These are phyloP conservation scores for Drosophila fulvimacula DNA, from an alignment of 2,888 invertebrate genomes.

Conservation along the genomic window DNA sequence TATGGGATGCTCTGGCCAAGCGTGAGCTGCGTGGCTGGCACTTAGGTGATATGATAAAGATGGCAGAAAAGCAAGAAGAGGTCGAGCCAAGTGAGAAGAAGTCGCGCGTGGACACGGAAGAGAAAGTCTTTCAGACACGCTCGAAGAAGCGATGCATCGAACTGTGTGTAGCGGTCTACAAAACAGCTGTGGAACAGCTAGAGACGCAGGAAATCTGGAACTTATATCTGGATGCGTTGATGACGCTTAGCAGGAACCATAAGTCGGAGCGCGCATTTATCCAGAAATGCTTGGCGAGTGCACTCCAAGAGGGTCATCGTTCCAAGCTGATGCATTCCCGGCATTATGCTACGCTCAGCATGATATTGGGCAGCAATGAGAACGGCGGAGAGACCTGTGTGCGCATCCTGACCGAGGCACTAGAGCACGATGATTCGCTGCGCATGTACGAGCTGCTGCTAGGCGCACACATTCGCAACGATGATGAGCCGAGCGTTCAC, in stretches of 20 bases:
- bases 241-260: conserved; percentile 86
- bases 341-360: conserved; percentile 84
- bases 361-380: conserved; percentile 58
- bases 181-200: conserved; percentile 85
- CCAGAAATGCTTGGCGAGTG: conserved; percentile 85
- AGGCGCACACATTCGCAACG: conserved; percentile 84
- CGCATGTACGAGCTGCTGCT: conserved; percentile 86
- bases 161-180: conserved; percentile 85
- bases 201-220: conserved; percentile 86
- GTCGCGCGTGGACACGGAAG: conserved; percentile 10
- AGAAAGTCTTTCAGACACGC: conserved; percentile 60
- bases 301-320: conserved; percentile 86
- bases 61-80: conserved; percentile 35
- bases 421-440: conserved; percentile 83
- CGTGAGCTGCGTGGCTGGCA: conserved; percentile 86
- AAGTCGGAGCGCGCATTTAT: conserved; percentile 85
- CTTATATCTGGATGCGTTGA: conserved; percentile 86
- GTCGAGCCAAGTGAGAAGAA: conserved; percentile 47
- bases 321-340: conserved; percentile 85
- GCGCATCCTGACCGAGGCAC: conserved; percentile 83
- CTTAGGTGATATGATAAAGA: conserved; percentile 65
- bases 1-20: conserved; percentile 88
- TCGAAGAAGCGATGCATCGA: conserved; percentile 85
- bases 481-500: conserved; percentile 84
- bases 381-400: conserved; percentile 58